Conservation (phyloP, 1,140 invertebrate genomes). For the Drosophila ohnishii region DNA sequence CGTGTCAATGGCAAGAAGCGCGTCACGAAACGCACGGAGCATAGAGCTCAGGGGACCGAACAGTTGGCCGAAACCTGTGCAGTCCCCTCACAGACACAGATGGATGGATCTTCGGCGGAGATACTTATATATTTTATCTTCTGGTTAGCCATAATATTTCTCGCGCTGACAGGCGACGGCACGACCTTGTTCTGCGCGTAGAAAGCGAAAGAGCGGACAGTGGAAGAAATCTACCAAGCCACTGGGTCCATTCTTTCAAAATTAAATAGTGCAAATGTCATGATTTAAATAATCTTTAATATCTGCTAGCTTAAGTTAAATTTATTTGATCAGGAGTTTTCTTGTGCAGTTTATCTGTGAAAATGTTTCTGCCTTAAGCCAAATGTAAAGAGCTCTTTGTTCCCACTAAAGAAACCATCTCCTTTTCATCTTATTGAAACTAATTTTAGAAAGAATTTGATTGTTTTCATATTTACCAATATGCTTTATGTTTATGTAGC, state of each 20-base stretch:
- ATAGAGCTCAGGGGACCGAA: slow-evolving; percentile 10
- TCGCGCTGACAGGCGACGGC: slow-evolving; percentile 68
- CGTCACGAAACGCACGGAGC: slow-evolving; percentile 63
- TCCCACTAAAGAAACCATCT: not conserved
- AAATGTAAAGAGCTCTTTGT: not conserved
- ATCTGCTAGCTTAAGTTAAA: not conserved
- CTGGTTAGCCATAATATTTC: slow-evolving; percentile 74
- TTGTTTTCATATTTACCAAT: not conserved
- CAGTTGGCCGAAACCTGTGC: slow-evolving; percentile 35
- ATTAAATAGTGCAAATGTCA: slow-evolving; percentile 2
- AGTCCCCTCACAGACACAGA: slow-evolving; percentile 25
- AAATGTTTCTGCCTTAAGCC: not conserved
- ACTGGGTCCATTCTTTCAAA: slow-evolving; percentile 8
- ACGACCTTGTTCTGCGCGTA: slow-evolving; percentile 72
- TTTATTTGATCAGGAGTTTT: not conserved
- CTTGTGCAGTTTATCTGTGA: not conserved
- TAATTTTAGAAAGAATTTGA: not conserved
- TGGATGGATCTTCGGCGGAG: slow-evolving; percentile 11
- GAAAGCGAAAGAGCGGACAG: slow-evolving; percentile 63
- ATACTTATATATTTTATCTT: slow-evolving; percentile 68
- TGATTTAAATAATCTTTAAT: not conserved
- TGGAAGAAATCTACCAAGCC: slow-evolving; percentile 34
- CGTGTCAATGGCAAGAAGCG: slow-evolving; percentile 78
- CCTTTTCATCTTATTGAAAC: not conserved
- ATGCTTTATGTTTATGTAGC: not conserved